Percentiles rank a stretch among this genome's conserved stretches.
Conservation (phyloP, 2,113 vertebrate species). For the Notechis scutatus region DNA sequence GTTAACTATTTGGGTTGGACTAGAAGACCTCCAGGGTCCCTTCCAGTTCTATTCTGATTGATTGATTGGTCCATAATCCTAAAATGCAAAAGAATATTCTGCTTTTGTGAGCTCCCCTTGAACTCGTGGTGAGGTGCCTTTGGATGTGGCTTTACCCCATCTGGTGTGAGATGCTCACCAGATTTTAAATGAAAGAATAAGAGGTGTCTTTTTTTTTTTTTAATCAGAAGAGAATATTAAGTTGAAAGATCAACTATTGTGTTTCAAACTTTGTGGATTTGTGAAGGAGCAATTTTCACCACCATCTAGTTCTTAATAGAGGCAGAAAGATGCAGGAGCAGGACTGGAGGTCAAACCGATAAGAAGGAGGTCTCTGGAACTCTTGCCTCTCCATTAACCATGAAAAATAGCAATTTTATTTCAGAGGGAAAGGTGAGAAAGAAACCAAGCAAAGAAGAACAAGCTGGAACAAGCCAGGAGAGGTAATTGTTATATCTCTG, state of each 20-base stretch:
- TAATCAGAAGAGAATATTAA: background rate
- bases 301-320: constrained; percentile 29
- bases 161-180: background rate
- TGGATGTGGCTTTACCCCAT: background rate
- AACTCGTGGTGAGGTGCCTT: background rate
- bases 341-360: constrained; percentile 6
- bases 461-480: background rate
- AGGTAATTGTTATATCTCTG: background rate
- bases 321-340: background rate
- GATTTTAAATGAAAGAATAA: background rate
- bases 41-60: background rate
- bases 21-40: background rate
- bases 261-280: background rate
- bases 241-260: constrained; percentile 17
- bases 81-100: background rate
- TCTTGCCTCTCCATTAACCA: constrained; percentile 29
- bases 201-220: background rate
- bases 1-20: background rate
- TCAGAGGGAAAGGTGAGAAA: constrained; percentile 7
- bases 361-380: constrained; percentile 12
- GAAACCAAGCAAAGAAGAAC: background rate
- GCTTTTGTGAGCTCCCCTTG: background rate
- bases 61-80: background rate
- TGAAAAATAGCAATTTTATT: background rate
- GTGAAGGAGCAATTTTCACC: constrained; percentile 5